phyloP scores from a whole-genome alignment of 2,797 vertebrate species.

The Graptemys geographica region DNA sequence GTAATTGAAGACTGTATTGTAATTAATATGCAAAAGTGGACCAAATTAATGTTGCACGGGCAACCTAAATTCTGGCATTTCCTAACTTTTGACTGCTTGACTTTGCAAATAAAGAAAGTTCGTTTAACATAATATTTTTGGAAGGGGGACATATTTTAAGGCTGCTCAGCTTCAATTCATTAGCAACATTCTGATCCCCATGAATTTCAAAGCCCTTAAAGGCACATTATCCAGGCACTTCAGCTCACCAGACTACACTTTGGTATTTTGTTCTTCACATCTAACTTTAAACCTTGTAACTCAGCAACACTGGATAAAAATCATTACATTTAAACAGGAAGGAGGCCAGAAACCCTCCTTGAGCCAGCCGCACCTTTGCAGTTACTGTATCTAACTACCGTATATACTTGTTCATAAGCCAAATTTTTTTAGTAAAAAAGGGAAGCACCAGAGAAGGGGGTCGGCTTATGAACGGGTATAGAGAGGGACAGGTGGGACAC shows the following conservation, averaged over 20 bases:
- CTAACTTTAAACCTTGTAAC: background rate
- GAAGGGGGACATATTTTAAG: background rate
- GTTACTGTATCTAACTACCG: background rate
- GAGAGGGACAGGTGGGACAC: no score
- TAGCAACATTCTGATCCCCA: background rate
- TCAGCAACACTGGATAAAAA: background rate
- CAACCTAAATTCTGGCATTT: background rate
- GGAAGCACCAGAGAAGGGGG: no score
- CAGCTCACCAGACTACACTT: background rate
- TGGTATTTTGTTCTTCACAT: background rate
- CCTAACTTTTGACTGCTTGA: background rate
- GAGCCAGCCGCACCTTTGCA: background rate
- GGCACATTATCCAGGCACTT: background rate
- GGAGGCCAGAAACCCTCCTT: background rate
- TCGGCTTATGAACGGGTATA: no score
- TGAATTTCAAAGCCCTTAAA: background rate
- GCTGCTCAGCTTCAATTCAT: background rate
- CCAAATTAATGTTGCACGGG: background rate
- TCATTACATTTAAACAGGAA: background rate
- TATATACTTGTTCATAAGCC: no score
- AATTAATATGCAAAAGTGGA: background rate
- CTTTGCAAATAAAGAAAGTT: background rate
- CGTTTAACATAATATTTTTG: background rate
- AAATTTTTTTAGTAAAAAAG: no score
- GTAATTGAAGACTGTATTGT: constrained; percentile 35